These are phyloP conservation scores for Cenopis cana DNA, from an alignment of 2,888 invertebrate genomes.

Conservation along the genomic window DNA sequence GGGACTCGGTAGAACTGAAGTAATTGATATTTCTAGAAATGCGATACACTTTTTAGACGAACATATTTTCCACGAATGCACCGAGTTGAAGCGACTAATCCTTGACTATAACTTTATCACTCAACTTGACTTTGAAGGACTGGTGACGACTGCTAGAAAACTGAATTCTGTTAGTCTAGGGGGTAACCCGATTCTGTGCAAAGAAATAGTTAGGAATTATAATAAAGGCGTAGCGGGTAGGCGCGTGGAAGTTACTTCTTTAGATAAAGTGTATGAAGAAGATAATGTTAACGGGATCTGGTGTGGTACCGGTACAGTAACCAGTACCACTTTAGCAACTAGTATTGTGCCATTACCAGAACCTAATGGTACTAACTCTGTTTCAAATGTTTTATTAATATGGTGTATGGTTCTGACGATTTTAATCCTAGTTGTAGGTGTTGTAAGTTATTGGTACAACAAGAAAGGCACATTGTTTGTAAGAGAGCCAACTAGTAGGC, in stretches of 20 bases:
- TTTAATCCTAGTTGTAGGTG: constrained; percentile 48
- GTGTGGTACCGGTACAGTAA: constrained; percentile 62
- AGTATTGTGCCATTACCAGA: neutral
- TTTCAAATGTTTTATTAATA: constrained; percentile 49
- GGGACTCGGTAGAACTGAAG: constrained; percentile 68
- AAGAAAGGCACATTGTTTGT: constrained; percentile 45
- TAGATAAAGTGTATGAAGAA: constrained; percentile 74
- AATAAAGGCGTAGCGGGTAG: constrained; percentile 53
- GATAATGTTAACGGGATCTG: constrained; percentile 77
- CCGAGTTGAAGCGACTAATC: constrained; percentile 64
- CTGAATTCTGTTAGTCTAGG: constrained; percentile 69
- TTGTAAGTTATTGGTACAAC: constrained; percentile 48
- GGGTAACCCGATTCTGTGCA: constrained; percentile 73
- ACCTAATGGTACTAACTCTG: constrained; percentile 5
- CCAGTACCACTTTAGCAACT: constrained; percentile 38
- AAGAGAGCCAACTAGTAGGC: constrained; percentile 50
- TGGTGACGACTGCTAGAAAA: constrained; percentile 60
- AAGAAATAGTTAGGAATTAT: constrained; percentile 67
- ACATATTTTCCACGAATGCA: constrained; percentile 73
- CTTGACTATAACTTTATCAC: constrained; percentile 73
- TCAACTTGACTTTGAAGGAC: constrained; percentile 65
- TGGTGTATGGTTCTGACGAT: constrained; percentile 55
- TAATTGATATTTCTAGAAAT: constrained; percentile 72
- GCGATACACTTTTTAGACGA: constrained; percentile 65
- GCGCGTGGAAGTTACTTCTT: constrained; percentile 69